Evolutionary conservation across 2,113 vertebrate species (phyloP), one percentile per base, ranked within the genome.

Genomic region (Geococcyx californianus): DNA sequence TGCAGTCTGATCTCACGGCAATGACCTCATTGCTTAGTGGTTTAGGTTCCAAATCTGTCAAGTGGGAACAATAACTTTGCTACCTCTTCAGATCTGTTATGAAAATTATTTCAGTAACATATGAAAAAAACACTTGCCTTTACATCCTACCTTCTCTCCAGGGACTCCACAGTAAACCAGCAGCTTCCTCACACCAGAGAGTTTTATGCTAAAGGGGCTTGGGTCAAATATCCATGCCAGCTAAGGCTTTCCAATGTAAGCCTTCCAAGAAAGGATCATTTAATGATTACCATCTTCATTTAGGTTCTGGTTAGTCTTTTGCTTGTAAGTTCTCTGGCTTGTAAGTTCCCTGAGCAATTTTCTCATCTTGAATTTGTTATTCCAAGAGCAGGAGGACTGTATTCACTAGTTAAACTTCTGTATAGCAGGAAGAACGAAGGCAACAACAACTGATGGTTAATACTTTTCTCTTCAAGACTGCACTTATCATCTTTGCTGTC

Each of bases 1-100:
- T 90, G 73, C 83, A 90, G 91, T 17, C 68, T 93, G 92, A 95
- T 81, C 92, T 94, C 88, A 90, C 88, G 94, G 80, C 72, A 89
- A 96, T 97, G 42, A 97, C 40, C 89, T 97, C 96, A 97, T 85
- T 87, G 87, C 77, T 91, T 64, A 24, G 75, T 29, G 74, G 91
- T 90, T 96, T 84, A 51, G 12, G 25, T 95, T 96, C 90, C 93
- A 96, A 95, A 96, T 93, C 85, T 96, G 56, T 73, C 90, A 89
- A 86, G 36, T 34, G 95, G 95, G 94, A 95, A 88, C 88, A 96
- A 94, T 96, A 95, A 96, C 84, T 89, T 87, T 66, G 77, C 95
- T 97, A 95, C 93, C 70, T 96, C 66, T 90, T 95, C 85, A 49
- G 64, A 83, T 96, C 95, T 96, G 92, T 89, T 96, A 93, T 72